Percentiles rank a stretch among this genome's conserved stretches.
Conservation (phyloP, 2,113 vertebrate genomes). For the Hydrochoerus hydrochaeris region DNA sequence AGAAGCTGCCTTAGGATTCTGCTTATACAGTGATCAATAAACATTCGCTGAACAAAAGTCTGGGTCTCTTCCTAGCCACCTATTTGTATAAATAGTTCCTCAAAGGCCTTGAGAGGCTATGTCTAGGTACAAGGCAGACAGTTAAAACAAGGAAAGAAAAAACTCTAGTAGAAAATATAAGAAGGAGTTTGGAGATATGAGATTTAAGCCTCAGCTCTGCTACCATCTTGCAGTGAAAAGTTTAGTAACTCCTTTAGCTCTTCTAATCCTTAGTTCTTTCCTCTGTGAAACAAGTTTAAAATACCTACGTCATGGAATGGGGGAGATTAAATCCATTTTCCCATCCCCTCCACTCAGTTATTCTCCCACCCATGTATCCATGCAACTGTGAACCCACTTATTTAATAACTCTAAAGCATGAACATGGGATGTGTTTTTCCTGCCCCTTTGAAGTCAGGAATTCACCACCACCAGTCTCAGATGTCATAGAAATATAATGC, state of each 20-base stretch:
- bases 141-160: not conserved
- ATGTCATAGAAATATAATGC: not conserved
- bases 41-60: not conserved
- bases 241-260: not conserved
- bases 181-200: not conserved
- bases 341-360: not conserved
- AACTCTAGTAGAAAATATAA: not conserved
- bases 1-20: not conserved
- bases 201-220: not conserved
- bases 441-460: not conserved
- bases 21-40: not conserved
- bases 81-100: slow-evolving; percentile 3
- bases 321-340: not conserved
- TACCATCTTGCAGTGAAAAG: not conserved
- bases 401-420: not conserved
- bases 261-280: not conserved
- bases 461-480: not conserved
- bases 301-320: not conserved
- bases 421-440: not conserved
- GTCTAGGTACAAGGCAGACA: not conserved
- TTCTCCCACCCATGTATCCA: too few species aligned
- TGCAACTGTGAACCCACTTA: not conserved
- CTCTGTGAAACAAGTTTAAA: slow-evolving; percentile 13
- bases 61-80: not conserved
- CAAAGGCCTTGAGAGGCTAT: not conserved